Evolutionary conservation across 2,113 vertebrate genomes (phyloP).

Genomic region (Australoheros scitulus): DNA sequence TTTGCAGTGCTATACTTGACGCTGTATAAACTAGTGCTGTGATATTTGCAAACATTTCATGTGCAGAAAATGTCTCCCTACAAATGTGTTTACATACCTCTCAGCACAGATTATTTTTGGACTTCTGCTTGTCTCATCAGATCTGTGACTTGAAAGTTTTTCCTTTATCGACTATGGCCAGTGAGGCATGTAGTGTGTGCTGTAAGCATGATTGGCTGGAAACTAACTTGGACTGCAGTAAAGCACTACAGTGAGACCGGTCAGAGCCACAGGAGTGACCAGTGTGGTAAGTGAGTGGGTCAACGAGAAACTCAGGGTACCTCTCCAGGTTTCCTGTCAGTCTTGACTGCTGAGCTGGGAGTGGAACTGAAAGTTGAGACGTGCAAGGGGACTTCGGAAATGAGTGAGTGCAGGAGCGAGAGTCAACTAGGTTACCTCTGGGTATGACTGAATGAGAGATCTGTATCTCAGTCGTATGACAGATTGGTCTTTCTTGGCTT

Average conservation of each 20-base stretch:
- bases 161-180: not conserved
- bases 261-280: not conserved
- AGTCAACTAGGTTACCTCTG: not conserved
- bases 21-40: not conserved
- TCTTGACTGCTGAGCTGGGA: not conserved
- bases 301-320: not conserved
- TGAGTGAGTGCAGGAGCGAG: not conserved
- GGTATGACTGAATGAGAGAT: not conserved
- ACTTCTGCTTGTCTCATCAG: not conserved
- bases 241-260: conserved; percentile 2
- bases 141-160: not conserved
- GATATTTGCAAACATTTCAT: not conserved
- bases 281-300: conserved; percentile 9
- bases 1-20: fast-evolving
- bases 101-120: not conserved
- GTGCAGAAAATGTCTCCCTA: not conserved
- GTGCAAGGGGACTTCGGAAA: not conserved
- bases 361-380: not conserved
- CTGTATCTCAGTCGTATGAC: not conserved
- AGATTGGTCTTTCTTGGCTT: not conserved
- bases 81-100: not conserved
- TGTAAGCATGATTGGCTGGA: not conserved
- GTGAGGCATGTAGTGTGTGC: not conserved
- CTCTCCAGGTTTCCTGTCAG: not conserved
- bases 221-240: not conserved